phyloP scores from a whole-genome alignment of 2,797 vertebrate species.

The Heteromormyrus szaboi region DNA sequence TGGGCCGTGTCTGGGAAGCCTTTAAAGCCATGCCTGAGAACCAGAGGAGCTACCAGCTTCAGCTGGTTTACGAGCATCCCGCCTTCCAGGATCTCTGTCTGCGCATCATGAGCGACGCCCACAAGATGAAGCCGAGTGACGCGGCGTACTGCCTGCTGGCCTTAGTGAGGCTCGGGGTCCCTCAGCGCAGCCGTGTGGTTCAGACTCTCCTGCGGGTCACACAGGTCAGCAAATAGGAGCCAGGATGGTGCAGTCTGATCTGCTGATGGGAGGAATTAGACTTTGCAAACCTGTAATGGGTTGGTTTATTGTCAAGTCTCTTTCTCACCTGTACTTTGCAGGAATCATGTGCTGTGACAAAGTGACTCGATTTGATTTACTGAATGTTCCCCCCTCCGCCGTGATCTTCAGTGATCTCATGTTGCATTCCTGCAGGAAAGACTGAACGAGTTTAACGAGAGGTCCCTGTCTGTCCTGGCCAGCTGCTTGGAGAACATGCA shows the following conservation, averaged over 20 bases:
- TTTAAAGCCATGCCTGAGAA: conserved; percentile 63
- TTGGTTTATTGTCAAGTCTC: neutral
- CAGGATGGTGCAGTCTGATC: neutral
- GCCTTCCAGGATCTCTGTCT: conserved; percentile 65
- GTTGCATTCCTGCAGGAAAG: conserved; percentile 63
- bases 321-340: neutral
- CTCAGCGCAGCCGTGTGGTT: conserved; percentile 69
- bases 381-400: neutral
- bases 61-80: conserved; percentile 72
- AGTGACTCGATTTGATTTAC: neutral
- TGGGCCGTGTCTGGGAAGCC: conserved; percentile 66
- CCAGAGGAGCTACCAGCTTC: conserved; percentile 64
- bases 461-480: conserved; percentile 69
- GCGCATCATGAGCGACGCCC: conserved; percentile 43
- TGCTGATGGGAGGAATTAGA: neutral
- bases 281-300: neutral
- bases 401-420: neutral
- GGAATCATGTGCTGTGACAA: neutral
- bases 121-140: conserved; percentile 43
- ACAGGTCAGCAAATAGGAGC: conserved; percentile 60
- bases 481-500: conserved; percentile 62
- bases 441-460: conserved; percentile 74
- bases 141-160: conserved; percentile 68
- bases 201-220: conserved; percentile 73
- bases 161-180: conserved; percentile 65